phyloP scores from a whole-genome alignment of 1,140 invertebrate species.

The Stratiolaelaps scimitus region DNA sequence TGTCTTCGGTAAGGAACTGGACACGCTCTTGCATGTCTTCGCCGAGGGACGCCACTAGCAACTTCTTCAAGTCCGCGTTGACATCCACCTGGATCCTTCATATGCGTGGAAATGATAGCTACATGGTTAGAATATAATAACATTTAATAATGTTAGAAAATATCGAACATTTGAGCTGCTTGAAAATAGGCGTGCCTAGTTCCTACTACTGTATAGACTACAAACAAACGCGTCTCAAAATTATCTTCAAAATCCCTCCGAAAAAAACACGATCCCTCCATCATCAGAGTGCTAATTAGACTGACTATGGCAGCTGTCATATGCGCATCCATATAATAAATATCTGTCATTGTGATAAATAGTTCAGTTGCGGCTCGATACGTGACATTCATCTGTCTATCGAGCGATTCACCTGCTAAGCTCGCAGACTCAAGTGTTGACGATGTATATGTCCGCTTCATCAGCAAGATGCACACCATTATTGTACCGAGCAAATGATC shows the following conservation, averaged over 20 bases:
- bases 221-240: conserved; percentile 47
- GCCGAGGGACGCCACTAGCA: conserved; percentile 80
- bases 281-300: conserved; percentile 41
- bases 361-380: too few species aligned
- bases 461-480: too few species aligned
- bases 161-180: conserved; percentile 46
- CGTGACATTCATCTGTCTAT: too few species aligned
- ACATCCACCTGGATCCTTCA: conserved; percentile 48
- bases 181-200: conserved; percentile 20
- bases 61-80: conserved; percentile 78
- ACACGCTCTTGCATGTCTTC: conserved; percentile 79
- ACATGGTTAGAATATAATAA: neutral
- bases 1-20: conserved; percentile 75
- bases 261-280: conserved; percentile 41
- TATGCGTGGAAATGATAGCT: conserved; percentile 21
- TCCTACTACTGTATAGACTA: conserved; percentile 41
- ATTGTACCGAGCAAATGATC: too few species aligned
- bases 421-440: too few species aligned
- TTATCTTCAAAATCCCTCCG: conserved; percentile 51
- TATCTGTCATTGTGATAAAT: too few species aligned
- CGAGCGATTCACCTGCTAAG: too few species aligned
- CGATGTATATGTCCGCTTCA: too few species aligned
- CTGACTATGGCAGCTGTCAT: too few species aligned
- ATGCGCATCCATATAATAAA: too few species aligned
- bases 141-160: conserved; percentile 38